Percentiles rank a stretch among this genome's conserved stretches.
Conservation (phyloP, 92 coral and sea anemone species). For the Epizoanthus rinbou region DNA sequence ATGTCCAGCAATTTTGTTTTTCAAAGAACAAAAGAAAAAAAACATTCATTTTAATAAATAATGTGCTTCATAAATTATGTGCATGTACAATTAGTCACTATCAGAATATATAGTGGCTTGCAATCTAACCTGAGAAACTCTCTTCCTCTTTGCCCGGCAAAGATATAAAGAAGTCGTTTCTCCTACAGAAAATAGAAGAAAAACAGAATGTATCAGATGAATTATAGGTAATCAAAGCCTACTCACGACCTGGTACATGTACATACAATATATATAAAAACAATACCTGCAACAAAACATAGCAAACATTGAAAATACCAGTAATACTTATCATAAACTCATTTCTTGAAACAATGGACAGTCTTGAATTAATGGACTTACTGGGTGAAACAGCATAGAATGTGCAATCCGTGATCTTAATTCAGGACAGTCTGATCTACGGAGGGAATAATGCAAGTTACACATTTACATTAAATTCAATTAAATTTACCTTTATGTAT, state of each 20-base stretch:
- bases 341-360: no score
- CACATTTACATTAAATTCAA: no score
- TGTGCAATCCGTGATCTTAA: conserved; percentile 93
- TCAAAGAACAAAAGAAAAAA: no score
- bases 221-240: no score
- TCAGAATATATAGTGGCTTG: background rate
- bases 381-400: conserved; percentile 93
- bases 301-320: no score
- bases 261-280: no score
- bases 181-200: conserved; percentile 50
- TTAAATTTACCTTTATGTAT: no score
- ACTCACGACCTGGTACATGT: no score
- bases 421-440: conserved; percentile 85
- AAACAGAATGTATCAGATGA: background rate
- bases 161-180: conserved; percentile 86
- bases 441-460: background rate
- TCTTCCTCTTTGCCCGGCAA: conserved; percentile 98
- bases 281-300: background rate
- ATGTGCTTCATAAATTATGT: background rate
- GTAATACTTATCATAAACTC: no score
- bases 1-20: no score
- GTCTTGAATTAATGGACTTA: conserved; percentile 47
- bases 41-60: no score
- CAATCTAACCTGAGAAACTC: conserved; percentile 84
- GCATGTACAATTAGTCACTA: background rate